Evolutionary conservation across 2,113 vertebrate species (phyloP).

Genomic region (Xyliphius kryptos): DNA sequence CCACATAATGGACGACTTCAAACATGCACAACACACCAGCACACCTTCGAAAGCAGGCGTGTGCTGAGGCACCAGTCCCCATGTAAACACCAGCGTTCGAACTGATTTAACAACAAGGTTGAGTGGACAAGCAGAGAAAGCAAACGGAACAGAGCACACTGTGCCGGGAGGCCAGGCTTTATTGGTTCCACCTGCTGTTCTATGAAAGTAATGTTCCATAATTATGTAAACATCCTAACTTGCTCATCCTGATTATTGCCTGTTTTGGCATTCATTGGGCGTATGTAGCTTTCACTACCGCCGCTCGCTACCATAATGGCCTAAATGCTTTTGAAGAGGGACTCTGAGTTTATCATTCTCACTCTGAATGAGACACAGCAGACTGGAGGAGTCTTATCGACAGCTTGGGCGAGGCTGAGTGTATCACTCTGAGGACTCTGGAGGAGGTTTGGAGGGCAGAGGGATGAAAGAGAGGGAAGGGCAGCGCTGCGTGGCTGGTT

Average conservation of each 20-base stretch:
- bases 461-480: conserved; percentile 11
- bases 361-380: background rate
- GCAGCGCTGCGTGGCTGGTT: conserved; percentile 5
- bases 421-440: background rate
- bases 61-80: too few species aligned
- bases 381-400: conserved; percentile 12
- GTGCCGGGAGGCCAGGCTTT: background rate
- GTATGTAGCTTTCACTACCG: too few species aligned
- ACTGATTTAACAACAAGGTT: conserved; percentile 12
- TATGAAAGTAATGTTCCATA: too few species aligned
- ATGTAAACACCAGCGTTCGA: background rate
- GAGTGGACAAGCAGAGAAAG: background rate
- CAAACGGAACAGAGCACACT: background rate
- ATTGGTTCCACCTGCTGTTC: background rate
- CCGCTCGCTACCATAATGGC: too few species aligned
- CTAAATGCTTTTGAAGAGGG: too few species aligned
- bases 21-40: conserved; percentile 3
- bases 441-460: background rate
- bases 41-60: background rate
- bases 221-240: too few species aligned
- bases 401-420: background rate
- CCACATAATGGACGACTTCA: conserved; percentile 3
- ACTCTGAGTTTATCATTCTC: conserved; percentile 7
- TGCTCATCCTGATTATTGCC: too few species aligned
- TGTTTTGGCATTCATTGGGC: too few species aligned